Evolutionary conservation across 2,888 invertebrate genomes (phyloP).

Genomic region (Dromius quadrimaculatus): DNA sequence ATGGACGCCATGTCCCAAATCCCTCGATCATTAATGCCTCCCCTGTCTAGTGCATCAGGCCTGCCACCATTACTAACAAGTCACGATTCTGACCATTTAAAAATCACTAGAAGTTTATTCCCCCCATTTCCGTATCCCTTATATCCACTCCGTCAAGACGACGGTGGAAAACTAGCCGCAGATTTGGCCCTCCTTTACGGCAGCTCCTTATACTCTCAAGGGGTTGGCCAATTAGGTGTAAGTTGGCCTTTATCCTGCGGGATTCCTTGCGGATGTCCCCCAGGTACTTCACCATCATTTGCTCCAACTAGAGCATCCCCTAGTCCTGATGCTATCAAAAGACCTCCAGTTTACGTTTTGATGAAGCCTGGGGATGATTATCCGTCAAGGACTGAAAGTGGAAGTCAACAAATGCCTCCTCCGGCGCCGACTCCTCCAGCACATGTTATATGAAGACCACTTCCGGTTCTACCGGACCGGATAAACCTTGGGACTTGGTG

Average conservation of each 20-base stretch:
- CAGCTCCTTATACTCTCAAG: conserved; percentile 69
- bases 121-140: conserved; percentile 80
- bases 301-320: conserved; percentile 60
- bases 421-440: conserved; percentile 63
- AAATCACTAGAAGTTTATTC: conserved; percentile 76
- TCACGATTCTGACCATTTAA: conserved; percentile 70
- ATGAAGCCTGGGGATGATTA: conserved; percentile 70
- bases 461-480: conserved; percentile 83
- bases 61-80: conserved; percentile 69
- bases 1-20: conserved; percentile 65
- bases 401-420: conserved; percentile 58
- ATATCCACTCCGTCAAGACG: conserved; percentile 74
- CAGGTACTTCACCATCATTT: conserved; percentile 60
- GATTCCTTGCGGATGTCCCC: conserved; percentile 69
- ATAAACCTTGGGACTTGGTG: conserved; percentile 70
- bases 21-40: conserved; percentile 68
- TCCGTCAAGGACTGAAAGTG: conserved; percentile 69
- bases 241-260: conserved; percentile 67
- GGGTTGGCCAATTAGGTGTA: conserved; percentile 57
- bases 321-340: conserved; percentile 65
- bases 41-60: conserved; percentile 66
- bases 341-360: conserved; percentile 75
- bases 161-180: conserved; percentile 74
- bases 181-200: conserved; percentile 77
- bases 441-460: conserved; percentile 88